phyloP scores from a whole-genome alignment of 2,113 vertebrate genomes.

The Cynocephalus volans region DNA sequence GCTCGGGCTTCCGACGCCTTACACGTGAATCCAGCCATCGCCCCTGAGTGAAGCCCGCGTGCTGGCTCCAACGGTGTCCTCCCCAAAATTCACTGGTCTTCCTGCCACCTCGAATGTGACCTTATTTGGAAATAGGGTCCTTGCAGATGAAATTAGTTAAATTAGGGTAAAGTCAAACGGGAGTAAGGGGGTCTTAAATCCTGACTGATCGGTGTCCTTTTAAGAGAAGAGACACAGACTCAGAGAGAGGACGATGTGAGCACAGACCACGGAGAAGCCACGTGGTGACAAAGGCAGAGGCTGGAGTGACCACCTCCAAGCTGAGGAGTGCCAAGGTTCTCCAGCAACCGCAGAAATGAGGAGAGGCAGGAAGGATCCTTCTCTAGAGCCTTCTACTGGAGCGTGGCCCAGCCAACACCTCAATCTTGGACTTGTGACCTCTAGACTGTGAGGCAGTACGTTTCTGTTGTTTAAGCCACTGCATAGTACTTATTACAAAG shows the following conservation, averaged over 20 bases:
- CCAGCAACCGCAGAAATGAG: rapidly evolving
- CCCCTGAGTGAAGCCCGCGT: background rate
- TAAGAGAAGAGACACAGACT: background rate
- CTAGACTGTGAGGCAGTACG: background rate
- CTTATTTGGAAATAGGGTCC: background rate
- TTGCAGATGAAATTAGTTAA: background rate
- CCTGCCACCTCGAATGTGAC: background rate
- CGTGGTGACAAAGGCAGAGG: rapidly evolving
- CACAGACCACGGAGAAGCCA: rapidly evolving
- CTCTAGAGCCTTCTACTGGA: background rate
- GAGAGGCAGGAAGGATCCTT: rapidly evolving
- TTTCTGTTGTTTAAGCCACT: rapidly evolving
- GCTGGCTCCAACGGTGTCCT: rapidly evolving
- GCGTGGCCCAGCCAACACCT: rapidly evolving
- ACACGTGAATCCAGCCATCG: background rate
- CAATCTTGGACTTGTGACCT: background rate
- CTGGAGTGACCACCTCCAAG: rapidly evolving
- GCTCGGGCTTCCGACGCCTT: background rate
- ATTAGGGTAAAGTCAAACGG: background rate
- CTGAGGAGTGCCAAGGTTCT: rapidly evolving
- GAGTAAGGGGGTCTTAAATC: background rate
- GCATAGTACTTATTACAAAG: rapidly evolving
- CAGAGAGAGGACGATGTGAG: rapidly evolving
- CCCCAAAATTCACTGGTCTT: background rate
- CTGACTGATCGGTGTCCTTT: rapidly evolving